Conservation (phyloP, 2,888 invertebrate genomes). For the Xylota sylvarum region DNA sequence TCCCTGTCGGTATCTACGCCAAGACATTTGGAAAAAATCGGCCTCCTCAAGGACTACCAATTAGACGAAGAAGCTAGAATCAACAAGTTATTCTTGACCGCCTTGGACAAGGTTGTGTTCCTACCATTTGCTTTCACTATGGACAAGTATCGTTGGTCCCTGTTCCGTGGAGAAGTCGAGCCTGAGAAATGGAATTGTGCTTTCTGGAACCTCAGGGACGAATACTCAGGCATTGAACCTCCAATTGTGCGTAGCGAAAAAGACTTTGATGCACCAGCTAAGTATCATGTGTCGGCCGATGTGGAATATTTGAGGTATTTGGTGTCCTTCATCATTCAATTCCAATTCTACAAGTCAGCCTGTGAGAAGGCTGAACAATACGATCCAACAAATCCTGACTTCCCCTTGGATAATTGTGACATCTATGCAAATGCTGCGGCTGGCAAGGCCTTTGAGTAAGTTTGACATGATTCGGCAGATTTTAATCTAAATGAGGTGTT, state of each 20-base stretch:
- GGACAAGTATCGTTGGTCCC: conserved; percentile 89
- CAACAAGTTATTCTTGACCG: conserved; percentile 89
- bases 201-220: conserved; percentile 88
- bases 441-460: conserved; percentile 89
- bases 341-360: conserved; percentile 91
- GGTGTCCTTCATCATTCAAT: conserved; percentile 92
- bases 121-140: conserved; percentile 90
- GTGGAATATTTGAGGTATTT: conserved; percentile 90
- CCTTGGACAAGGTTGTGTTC: conserved; percentile 89
- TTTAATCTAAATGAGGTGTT: background rate
- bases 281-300: conserved; percentile 90
- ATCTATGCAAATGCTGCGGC: conserved; percentile 92
- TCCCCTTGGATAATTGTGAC: conserved; percentile 93
- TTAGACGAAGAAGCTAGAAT: conserved; percentile 88
- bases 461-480: background rate
- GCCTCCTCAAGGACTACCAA: conserved; percentile 87
- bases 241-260: conserved; percentile 88
- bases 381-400: conserved; percentile 88
- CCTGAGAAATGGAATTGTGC: conserved; percentile 88
- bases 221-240: conserved; percentile 89
- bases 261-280: conserved; percentile 91
- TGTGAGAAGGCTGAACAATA: conserved; percentile 92
- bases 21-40: conserved; percentile 90
- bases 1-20: conserved; percentile 89
- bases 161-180: conserved; percentile 88